Percentiles rank a stretch among this genome's conserved stretches.
Conservation (phyloP, 1,140 invertebrate genomes). For the Arctopsyche grandis region DNA sequence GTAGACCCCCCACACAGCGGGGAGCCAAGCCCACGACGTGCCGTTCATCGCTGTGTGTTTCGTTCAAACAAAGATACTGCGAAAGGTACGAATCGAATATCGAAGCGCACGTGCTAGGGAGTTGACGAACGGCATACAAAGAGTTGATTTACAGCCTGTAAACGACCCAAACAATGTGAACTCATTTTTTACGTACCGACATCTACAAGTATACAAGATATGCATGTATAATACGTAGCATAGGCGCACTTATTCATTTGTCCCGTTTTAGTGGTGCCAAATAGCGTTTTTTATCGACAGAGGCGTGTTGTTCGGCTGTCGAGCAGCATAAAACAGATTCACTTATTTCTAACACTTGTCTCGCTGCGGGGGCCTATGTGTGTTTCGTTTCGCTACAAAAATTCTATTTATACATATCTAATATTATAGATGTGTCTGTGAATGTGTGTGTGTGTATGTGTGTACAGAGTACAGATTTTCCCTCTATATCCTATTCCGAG, state of each 20-base stretch:
- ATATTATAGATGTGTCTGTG: neutral
- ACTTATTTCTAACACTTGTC: slow-evolving; percentile 36
- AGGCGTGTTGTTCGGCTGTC: neutral
- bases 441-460: neutral
- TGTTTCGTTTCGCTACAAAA: slow-evolving; percentile 34
- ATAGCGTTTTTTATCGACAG: neutral
- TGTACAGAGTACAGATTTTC: slow-evolving; percentile 19
- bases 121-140: too few relatives aligned
- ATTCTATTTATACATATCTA: slow-evolving; percentile 3
- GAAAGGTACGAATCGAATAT: too few relatives aligned
- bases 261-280: neutral
- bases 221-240: too few relatives aligned
- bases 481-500: slow-evolving; percentile 37
- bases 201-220: too few relatives aligned
- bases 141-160: too few relatives aligned
- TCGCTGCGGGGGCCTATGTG: slow-evolving; percentile 34
- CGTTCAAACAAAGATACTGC: too few relatives aligned
- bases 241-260: neutral
- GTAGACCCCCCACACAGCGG: too few relatives aligned
- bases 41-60: too few relatives aligned
- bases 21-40: too few relatives aligned
- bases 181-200: too few relatives aligned
- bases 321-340: slow-evolving; percentile 26
- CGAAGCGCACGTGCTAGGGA: too few relatives aligned
- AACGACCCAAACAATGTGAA: too few relatives aligned